Base-by-base conservation (phyloP, 2,888 invertebrate species). In the Meloe dianella region DNA sequence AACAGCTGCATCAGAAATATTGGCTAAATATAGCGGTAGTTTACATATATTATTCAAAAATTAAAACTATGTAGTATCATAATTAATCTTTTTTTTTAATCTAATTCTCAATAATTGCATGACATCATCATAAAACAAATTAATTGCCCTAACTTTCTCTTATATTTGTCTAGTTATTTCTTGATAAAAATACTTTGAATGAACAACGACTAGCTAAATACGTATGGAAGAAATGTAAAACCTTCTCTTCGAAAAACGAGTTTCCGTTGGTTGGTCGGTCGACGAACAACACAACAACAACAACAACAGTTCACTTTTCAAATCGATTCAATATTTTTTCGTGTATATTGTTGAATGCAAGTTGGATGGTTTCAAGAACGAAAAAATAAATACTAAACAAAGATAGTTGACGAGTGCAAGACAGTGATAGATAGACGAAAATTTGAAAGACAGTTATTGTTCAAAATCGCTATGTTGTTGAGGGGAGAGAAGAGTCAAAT, bases 241-340 rank as follows among this genome's bases (percentile, higher is more conserved):
- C 41, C 4, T 47, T 47, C 47, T 47, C 14, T 47, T 47, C 47
- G 20, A 20, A 47, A 47, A 47, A 47, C 47, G 47, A 20, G 47
- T 47, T 47, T 47, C 38, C 38, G 38, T 41, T 41, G 38, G 47
- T 47, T 20, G 47, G 10, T 20, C 20, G 41, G 35, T 35, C 35
- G 41, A 41, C 41, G 14, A 38, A 38, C 38, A 38, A 38, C 38
- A 38, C 10, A 10, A 41, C 17, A 41, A 41, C 41, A 47, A 20
- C 20, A 47, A 47, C 47, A 47, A 47, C 47, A 47, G 47, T 47
- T 47, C 47, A 47, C 47, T 47, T 47, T 47, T 47, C 47, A 47
- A 47, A 47, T 47, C 47, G 47, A 47, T 47, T 47, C 47, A 47
- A 47, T 41, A 41, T 47, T 47, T 47, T 47, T 47, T 41, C 41